Conservation (phyloP, 2,797 vertebrate genomes). For the Acanthurus leucopareius region DNA sequence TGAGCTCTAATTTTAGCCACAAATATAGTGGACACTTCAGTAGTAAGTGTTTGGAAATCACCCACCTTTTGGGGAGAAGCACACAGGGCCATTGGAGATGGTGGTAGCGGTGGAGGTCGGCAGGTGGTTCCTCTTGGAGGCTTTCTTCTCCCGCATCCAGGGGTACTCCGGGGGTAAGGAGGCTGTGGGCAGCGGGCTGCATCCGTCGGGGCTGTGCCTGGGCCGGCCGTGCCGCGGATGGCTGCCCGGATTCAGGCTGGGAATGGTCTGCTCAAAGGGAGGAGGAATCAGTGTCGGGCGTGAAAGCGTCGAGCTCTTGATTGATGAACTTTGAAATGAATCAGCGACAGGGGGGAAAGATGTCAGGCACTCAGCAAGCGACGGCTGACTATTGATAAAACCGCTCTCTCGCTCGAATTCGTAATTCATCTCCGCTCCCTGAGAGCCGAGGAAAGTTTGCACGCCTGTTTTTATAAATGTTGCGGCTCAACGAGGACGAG, state of each 20-base stretch:
- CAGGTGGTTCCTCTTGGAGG: slow-evolving; percentile 93
- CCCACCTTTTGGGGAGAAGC: slow-evolving; percentile 97
- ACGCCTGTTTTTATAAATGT: slow-evolving; percentile 95
- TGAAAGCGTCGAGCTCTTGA: slow-evolving; percentile 99
- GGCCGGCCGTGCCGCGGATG: slow-evolving; percentile 98
- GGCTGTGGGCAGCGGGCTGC: slow-evolving; percentile 93
- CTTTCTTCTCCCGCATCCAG: slow-evolving; percentile 99
- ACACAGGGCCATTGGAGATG: slow-evolving; percentile 90
- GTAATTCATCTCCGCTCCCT: slow-evolving; percentile 99
- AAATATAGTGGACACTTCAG: slow-evolving; percentile 41
- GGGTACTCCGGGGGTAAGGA: slow-evolving; percentile 97
- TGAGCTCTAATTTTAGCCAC: slow-evolving; percentile 50
- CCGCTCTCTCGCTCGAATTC: slow-evolving; percentile 99
- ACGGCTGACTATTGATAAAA: slow-evolving; percentile 99
- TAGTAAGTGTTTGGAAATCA: slow-evolving; percentile 42
- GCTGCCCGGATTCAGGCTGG: slow-evolving; percentile 98
- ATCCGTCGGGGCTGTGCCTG: slow-evolving; percentile 95
- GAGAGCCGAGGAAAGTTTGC: slow-evolving; percentile 92
- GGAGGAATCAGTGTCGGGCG: slow-evolving; percentile 99
- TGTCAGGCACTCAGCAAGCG: slow-evolving; percentile 99
- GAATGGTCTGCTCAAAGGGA: slow-evolving; percentile 99
- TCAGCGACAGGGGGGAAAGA: slow-evolving; percentile 99
- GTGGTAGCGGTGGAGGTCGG: slow-evolving; percentile 87
- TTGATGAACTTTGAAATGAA: slow-evolving; percentile 99
- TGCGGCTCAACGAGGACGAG: slow-evolving; percentile 84